Evolutionary conservation across 1,140 invertebrate species (phyloP).

Genomic region (Lasioglossum baleicum): DNA sequence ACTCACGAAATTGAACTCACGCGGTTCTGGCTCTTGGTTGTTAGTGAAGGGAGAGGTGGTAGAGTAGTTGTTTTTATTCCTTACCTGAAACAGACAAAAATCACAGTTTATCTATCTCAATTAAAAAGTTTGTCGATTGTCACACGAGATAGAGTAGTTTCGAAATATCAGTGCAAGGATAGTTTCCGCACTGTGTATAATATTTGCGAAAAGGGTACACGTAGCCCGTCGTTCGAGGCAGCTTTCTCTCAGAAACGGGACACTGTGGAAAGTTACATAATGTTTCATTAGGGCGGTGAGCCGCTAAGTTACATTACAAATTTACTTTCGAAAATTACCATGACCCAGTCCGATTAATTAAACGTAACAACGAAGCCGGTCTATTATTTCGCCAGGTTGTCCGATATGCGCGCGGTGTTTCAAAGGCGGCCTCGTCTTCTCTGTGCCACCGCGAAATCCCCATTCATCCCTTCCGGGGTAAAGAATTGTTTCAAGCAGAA

Average conservation of each 20-base stretch:
- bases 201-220: no score
- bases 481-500: slow-evolving; percentile 30
- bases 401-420: background rate
- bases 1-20: no score
- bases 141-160: no score
- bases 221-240: background rate
- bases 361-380: background rate
- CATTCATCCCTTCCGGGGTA: slow-evolving; percentile 17
- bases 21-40: no score
- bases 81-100: no score
- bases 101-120: no score
- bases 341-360: slow-evolving; percentile 9
- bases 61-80: no score
- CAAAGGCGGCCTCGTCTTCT: background rate
- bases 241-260: background rate
- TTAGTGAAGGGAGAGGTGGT: no score
- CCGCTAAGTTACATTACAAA: background rate
- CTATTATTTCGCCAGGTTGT: slow-evolving; percentile 6
- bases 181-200: no score
- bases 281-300: background rate
- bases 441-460: background rate
- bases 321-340: background rate
- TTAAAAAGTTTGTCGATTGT: no score
- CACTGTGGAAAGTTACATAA: background rate
- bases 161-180: no score